phyloP scores from a whole-genome alignment of 2,113 vertebrate species.

The Lycocorax pyrrhopterus region DNA sequence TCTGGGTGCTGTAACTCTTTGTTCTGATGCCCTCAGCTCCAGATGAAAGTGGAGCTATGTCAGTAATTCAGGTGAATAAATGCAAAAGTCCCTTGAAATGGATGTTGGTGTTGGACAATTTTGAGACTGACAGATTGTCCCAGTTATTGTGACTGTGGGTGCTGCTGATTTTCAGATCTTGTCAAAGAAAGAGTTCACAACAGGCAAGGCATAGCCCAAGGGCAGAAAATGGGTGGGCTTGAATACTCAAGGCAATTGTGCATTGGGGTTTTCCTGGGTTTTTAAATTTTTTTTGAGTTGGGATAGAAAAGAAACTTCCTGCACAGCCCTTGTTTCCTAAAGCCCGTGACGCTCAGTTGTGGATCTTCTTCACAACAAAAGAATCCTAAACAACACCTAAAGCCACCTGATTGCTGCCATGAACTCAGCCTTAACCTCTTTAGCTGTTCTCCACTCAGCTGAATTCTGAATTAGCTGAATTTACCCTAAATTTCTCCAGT shows the following conservation, averaged over 20 bases:
- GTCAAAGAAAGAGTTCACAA: not conserved
- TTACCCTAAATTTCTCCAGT: not conserved
- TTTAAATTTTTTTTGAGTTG: not conserved
- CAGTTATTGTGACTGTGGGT: not conserved
- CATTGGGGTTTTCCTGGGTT: accelerated
- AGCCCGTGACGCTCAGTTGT: not conserved
- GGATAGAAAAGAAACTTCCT: not conserved
- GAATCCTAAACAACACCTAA: not conserved
- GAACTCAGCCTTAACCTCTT: not conserved
- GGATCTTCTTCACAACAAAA: not conserved
- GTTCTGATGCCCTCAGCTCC: not conserved
- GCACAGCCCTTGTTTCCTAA: not conserved
- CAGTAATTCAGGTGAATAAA: not conserved
- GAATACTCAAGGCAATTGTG: not conserved
- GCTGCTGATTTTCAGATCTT: not conserved
- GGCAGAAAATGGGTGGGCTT: not conserved
- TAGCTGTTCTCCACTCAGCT: not conserved
- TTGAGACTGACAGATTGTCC: not conserved
- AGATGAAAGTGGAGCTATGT: not conserved
- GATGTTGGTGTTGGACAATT: not conserved
- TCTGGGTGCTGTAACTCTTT: not conserved
- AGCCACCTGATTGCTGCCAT: not conserved
- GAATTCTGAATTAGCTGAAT: not conserved
- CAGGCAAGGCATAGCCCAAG: not conserved
- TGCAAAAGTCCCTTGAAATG: not conserved